phyloP scores from a whole-genome alignment of 2,888 invertebrate species.

The Thalpophila matura region DNA sequence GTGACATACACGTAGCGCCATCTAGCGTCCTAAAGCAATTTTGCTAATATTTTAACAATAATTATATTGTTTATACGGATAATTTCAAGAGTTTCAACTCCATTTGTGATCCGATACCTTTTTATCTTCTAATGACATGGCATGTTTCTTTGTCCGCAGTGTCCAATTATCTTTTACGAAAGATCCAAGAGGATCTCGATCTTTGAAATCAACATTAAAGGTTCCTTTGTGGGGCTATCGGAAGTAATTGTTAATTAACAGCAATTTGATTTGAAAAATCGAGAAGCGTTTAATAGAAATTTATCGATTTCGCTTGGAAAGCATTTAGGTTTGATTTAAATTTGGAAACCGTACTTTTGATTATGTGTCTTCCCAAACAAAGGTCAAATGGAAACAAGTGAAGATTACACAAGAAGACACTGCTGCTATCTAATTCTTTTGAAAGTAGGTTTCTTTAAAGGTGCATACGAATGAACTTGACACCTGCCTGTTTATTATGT shows the following conservation, averaged over 20 bases:
- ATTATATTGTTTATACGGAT: constrained; percentile 2
- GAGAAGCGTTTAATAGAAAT: constrained; percentile 16
- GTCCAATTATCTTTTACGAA: constrained; percentile 60
- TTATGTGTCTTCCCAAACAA: too few species aligned
- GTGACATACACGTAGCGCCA: too few species aligned
- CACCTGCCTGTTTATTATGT: too few species aligned
- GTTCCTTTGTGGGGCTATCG: constrained; percentile 34
- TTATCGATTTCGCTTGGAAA: constrained; percentile 20
- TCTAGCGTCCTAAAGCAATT: too few species aligned
- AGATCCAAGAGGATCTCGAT: constrained; percentile 30
- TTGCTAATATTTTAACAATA: too few species aligned
- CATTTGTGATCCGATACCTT: constrained; percentile 60
- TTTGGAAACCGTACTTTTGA: neutral
- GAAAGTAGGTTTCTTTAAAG: too few species aligned
- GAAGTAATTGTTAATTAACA: constrained; percentile 50
- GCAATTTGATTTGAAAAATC: constrained; percentile 39
- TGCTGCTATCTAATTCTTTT: too few species aligned
- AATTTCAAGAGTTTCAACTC: constrained; percentile 46
- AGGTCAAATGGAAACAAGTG: too few species aligned
- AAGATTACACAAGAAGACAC: too few species aligned
- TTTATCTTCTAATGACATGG: constrained; percentile 63
- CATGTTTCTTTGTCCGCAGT: constrained; percentile 59
- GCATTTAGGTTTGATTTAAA: constrained; percentile 10
- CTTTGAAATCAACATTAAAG: constrained; percentile 41
- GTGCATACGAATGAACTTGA: too few species aligned